Base-by-base conservation (phyloP, 2,113 vertebrate species). In the Rhinogobius similis region DNA sequence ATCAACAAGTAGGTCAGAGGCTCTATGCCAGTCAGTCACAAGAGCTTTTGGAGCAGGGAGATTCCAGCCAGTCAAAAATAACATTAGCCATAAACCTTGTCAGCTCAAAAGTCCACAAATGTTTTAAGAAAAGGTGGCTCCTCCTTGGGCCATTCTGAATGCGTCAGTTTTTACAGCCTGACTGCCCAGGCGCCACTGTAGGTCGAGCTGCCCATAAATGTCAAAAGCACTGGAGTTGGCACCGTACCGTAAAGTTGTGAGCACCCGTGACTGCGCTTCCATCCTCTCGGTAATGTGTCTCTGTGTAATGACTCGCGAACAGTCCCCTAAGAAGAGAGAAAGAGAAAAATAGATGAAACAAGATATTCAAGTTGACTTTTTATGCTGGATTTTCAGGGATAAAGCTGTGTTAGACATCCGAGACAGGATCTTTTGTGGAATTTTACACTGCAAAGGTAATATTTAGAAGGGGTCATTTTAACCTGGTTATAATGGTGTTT, bases 251-350 rank as follows among this genome's bases (percentile, higher is more conserved):
- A 88, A 82, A 74, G 76, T 94, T 94, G 80, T 87, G 92, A 4
- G 84, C 20, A 43, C 91, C 81, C 43, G 93, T 94, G 92, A 96
- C 88, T 5, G 92, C 88, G 5, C 91, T 91, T 82, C 96, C 96
- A 13, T 97, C 95, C 75, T 91, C 89, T 85, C 78, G 71, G 75
- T 98, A 98, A 84, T 99, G 96, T 24, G 95, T 98, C 89, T 97
- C 96, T 0, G 94, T 96, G 93, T 97, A 98, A 83, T 93, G 89
- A 77, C 91, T 89, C 70, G 94, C 92, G 80, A 98, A 89, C 71
- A 99, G 94, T 29, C 94, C 96, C 86, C 98, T 99, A 88, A 10
- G 78, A 69, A 83, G 48, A 85, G 36, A 8, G 68, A 26, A 12
- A 53, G 52, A 73, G 12, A n/a, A n/a, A 63, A 63, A 36, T 1